These are phyloP conservation scores for Sorex maritimensis DNA, from an alignment of 2,797 vertebrate genomes.

Conservation along the genomic window DNA sequence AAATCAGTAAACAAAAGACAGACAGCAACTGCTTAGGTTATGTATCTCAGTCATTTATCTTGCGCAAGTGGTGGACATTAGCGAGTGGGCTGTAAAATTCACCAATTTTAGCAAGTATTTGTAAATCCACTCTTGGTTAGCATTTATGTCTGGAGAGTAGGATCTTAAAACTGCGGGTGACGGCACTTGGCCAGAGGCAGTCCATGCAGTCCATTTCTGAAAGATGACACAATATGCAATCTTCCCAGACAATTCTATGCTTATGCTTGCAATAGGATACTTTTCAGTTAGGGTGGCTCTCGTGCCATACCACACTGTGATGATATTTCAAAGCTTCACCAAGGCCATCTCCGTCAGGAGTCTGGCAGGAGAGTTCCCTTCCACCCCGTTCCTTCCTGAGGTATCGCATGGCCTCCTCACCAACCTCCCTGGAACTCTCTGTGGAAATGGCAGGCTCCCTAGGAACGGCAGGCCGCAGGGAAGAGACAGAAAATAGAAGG, in stretches of 20 bases:
- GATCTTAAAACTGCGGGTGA: constrained; percentile 66
- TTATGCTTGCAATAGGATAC: constrained; percentile 61
- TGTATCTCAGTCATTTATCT: constrained; percentile 34
- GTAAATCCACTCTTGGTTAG: constrained; percentile 72
- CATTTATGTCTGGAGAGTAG: constrained; percentile 72
- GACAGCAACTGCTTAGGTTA: constrained; percentile 43
- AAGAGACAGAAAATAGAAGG: constrained; percentile 37
- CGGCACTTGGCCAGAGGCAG: constrained; percentile 70
- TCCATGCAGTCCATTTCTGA: constrained; percentile 52
- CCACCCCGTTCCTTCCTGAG: background rate
- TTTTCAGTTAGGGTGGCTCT: constrained; percentile 72
- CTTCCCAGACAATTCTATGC: constrained; percentile 76
- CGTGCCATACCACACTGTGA: constrained; percentile 77
- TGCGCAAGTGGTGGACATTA: constrained; percentile 61
- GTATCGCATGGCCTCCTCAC: background rate
- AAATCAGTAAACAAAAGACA: constrained; percentile 69
- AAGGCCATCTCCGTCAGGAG: constrained; percentile 7
- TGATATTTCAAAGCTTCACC: constrained; percentile 68
- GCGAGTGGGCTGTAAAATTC: constrained; percentile 60
- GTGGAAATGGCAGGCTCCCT: background rate
- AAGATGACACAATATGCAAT: constrained; percentile 61
- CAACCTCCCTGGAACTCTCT: background rate
- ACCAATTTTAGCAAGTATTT: constrained; percentile 63
- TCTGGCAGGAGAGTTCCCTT: background rate
- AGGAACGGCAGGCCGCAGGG: background rate